Percentiles rank a stretch among this genome's conserved stretches.
phyloP scores from a whole-genome alignment of 2,113 vertebrate genomes.

The Atlantisia rogersi region DNA sequence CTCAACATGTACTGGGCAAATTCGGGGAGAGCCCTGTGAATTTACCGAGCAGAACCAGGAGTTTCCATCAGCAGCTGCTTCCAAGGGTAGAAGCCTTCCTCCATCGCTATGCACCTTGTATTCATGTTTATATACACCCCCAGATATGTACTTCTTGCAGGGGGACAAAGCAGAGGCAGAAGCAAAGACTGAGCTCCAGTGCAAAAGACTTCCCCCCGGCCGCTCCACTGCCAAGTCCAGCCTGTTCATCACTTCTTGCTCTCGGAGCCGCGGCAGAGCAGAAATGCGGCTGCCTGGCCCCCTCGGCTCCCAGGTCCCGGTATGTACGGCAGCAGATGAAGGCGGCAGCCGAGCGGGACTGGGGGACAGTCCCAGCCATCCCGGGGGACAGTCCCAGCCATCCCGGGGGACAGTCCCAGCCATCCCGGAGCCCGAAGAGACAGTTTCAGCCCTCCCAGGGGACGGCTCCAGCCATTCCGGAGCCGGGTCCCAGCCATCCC shows the following conservation, averaged over 20 bases:
- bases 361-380: no score
- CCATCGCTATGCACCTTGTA: background rate
- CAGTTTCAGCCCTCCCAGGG: no score
- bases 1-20: background rate
- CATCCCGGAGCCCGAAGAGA: no score
- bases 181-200: rapidly evolving
- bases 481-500: no score
- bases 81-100: background rate
- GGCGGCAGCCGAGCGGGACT: background rate
- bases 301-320: background rate
- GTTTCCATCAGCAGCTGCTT: background rate
- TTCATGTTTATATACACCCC: background rate
- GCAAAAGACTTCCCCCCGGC: background rate
- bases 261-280: background rate
- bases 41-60: background rate
- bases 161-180: background rate
- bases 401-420: no score
- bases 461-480: no score
- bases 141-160: rapidly evolving
- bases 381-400: no score
- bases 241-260: rapidly evolving
- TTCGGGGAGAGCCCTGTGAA: background rate
- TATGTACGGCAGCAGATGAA: background rate
- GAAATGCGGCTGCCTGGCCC: no score
- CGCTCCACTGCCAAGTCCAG: rapidly evolving